phyloP scores from a whole-genome alignment of 1,140 invertebrate genomes.

The Drosophila burlai region DNA sequence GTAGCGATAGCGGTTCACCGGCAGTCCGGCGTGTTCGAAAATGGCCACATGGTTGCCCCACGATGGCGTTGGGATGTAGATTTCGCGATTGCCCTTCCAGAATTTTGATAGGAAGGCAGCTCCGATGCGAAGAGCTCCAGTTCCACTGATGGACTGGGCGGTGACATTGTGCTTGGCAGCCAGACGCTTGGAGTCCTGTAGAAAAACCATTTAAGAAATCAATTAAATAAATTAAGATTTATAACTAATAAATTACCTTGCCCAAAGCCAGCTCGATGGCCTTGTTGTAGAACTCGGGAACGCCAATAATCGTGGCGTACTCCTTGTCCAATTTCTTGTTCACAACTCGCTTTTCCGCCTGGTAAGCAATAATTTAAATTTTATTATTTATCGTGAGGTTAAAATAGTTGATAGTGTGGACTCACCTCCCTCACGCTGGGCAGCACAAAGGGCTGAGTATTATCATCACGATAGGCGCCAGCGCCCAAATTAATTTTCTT shows the following conservation, averaged over 20 bases:
- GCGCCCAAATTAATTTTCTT: constrained; percentile 99
- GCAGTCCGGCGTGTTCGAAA: constrained; percentile 95
- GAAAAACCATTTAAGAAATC: background rate
- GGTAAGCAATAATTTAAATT: background rate
- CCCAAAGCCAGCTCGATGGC: constrained; percentile 96
- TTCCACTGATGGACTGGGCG: constrained; percentile 96
- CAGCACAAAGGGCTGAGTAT: constrained; percentile 98
- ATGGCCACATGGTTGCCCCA: constrained; percentile 99
- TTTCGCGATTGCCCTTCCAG: constrained; percentile 93
- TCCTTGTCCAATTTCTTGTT: constrained; percentile 95
- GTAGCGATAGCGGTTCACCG: constrained; percentile 97
- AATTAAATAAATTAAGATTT: too few species aligned
- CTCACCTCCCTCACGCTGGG: constrained; percentile 94
- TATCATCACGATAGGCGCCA: constrained; percentile 98
- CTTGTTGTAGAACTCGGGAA: constrained; percentile 91
- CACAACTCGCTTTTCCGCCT: constrained; percentile 93
- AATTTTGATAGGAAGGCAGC: constrained; percentile 95
- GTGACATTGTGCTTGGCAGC: constrained; percentile 89
- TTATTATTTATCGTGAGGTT: background rate
- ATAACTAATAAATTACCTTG: constrained; percentile 84
- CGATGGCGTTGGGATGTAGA: constrained; percentile 97
- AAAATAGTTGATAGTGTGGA: background rate
- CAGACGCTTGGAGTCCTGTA: constrained; percentile 89
- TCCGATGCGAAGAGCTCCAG: constrained; percentile 97
- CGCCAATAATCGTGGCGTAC: constrained; percentile 97